Conservation (phyloP, 2,797 vertebrate species). For the Coluber constrictor region DNA sequence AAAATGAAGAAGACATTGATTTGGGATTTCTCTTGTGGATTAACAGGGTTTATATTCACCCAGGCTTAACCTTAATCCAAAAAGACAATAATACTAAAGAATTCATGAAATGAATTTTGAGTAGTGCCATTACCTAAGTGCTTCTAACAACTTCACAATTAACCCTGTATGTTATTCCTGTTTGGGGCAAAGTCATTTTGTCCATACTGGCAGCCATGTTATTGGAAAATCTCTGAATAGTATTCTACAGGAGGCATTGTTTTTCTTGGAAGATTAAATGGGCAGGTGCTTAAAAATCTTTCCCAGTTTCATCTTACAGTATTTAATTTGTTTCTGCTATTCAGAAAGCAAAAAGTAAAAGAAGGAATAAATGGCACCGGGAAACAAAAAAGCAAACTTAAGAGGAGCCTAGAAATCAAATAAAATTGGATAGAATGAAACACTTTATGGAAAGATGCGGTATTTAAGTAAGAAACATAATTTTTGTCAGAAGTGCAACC, state of each 20-base stretch:
- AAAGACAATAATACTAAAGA: conserved; percentile 45
- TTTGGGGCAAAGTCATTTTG: conserved; percentile 37
- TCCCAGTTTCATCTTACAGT: neutral
- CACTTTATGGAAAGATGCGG: neutral
- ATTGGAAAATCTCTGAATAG: neutral
- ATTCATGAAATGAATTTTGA: conserved; percentile 56
- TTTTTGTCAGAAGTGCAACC: neutral
- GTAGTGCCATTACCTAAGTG: conserved; percentile 40
- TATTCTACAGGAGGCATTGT: neutral
- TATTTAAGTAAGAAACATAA: neutral
- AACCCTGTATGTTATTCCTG: conserved; percentile 50
- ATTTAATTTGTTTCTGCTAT: neutral
- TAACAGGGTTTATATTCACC: conserved; percentile 45
- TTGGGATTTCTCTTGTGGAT: conserved; percentile 47
- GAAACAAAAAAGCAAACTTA: neutral
- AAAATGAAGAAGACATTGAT: conserved; percentile 50
- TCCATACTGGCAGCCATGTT: neutral
- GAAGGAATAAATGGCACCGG: neutral
- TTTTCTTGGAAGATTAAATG: neutral
- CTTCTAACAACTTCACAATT: conserved; percentile 58
- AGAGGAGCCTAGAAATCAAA: neutral
- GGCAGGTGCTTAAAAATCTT: neutral
- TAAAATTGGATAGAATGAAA: neutral
- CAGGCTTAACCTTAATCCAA: conserved; percentile 52
- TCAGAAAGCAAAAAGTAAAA: neutral